Conservation (phyloP, 2,113 vertebrate species). For the Pelecanoides urinatrix region DNA sequence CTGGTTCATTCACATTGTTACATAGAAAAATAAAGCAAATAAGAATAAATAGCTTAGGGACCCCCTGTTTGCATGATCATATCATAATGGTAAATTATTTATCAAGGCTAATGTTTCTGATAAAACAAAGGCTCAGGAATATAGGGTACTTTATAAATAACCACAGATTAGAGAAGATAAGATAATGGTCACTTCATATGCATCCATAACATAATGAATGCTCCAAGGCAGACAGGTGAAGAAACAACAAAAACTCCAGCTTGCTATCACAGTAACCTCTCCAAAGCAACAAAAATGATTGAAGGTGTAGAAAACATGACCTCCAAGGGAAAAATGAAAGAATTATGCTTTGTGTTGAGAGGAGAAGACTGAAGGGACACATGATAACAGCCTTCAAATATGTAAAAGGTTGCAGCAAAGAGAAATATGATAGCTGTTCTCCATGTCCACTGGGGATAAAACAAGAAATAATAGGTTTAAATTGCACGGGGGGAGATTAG, state of each 20-base stretch:
- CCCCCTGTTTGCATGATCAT: background rate
- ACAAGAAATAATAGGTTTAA: constrained; percentile 59
- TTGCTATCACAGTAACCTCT: constrained; percentile 8
- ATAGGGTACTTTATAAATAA: constrained; percentile 22
- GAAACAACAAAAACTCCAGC: constrained; percentile 22
- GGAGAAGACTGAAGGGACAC: background rate
- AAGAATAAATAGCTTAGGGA: constrained; percentile 20
- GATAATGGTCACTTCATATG: constrained; percentile 28
- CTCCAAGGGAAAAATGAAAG: constrained; percentile 26
- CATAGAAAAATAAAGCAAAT: background rate
- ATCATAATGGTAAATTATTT: constrained; percentile 24
- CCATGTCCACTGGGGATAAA: constrained; percentile 40
- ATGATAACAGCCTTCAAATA: constrained; percentile 47
- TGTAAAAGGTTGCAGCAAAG: constrained; percentile 48
- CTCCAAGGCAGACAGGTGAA: background rate
- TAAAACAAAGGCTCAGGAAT: constrained; percentile 5
- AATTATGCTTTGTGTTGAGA: constrained; percentile 22
- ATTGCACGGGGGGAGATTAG: constrained; percentile 47
- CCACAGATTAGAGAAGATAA: constrained; percentile 8
- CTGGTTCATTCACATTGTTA: background rate
- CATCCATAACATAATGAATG: background rate
- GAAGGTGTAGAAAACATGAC: constrained; percentile 8
- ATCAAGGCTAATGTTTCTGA: constrained; percentile 15
- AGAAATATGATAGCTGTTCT: constrained; percentile 47
- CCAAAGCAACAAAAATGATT: background rate